These are phyloP conservation scores for Philotrypesis tridentata DNA, from an alignment of 1,140 invertebrate genomes.

Conservation along the genomic window DNA sequence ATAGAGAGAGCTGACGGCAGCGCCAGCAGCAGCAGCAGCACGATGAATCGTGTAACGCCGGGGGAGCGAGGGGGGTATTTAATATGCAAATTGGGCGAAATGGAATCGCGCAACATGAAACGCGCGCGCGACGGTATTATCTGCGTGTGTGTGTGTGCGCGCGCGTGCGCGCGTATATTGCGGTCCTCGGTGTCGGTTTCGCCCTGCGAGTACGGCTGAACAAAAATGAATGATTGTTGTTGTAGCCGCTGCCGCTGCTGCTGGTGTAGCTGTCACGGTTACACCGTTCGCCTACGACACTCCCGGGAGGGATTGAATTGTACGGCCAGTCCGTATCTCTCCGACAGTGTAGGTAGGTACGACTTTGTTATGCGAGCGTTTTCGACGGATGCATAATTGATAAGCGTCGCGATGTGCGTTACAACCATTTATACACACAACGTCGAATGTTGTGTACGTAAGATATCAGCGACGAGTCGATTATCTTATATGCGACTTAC, in stretches of 20 bases:
- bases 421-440: too few species aligned
- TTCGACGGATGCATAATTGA: too few species aligned
- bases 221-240: constrained; percentile 33
- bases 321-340: background rate
- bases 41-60: constrained; percentile 32
- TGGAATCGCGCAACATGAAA: constrained; percentile 56
- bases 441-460: too few species aligned
- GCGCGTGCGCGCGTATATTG: background rate
- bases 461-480: background rate
- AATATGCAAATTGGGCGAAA: constrained; percentile 64
- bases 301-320: constrained; percentile 12
- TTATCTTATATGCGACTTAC: constrained; percentile 14
- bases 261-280: background rate
- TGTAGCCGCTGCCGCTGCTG: too few species aligned
- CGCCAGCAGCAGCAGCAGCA: background rate
- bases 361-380: too few species aligned
- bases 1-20: background rate
- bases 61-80: constrained; percentile 53
- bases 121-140: constrained; percentile 55
- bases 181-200: background rate
- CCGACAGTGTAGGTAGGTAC: too few species aligned
- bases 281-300: background rate
- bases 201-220: background rate
- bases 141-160: constrained; percentile 8
- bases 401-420: too few species aligned